A percentile compares a stretch with the other conserved stretches of the same genome.
Conservation (phyloP, 2,797 vertebrate genomes). For the Myotis myotis region DNA sequence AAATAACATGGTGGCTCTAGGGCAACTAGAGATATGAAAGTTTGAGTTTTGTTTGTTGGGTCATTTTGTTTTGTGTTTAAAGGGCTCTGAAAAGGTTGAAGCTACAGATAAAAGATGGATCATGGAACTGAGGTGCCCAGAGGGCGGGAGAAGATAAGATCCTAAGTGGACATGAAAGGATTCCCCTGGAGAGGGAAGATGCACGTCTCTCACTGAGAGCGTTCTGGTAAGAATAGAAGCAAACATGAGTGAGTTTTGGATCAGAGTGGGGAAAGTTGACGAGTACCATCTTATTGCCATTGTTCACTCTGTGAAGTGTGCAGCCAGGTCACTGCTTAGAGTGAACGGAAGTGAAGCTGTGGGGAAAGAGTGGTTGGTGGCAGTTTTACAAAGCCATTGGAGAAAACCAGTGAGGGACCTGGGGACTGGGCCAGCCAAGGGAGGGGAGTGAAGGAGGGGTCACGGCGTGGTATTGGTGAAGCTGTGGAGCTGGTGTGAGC, state of each 20-base stretch:
- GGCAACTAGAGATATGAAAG: neutral
- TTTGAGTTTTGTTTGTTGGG: neutral
- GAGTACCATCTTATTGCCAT: neutral
- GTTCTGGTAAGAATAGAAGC: neutral
- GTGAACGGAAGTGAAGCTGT: neutral
- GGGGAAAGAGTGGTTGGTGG: neutral
- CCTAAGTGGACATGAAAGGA: neutral
- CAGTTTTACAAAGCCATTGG: neutral
- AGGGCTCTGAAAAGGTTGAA: neutral
- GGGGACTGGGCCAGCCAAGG: neutral
- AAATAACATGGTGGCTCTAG: neutral
- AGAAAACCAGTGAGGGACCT: neutral
- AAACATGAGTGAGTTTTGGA: neutral
- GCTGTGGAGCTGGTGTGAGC: neutral
- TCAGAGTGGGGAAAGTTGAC: neutral
- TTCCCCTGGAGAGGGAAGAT: neutral
- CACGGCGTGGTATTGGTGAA: rapidly evolving
- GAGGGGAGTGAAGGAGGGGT: neutral
- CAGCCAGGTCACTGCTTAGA: neutral
- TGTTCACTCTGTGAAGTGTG: neutral
- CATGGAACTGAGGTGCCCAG: neutral
- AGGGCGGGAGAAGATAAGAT: neutral
- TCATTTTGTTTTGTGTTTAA: neutral
- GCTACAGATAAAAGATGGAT: neutral
- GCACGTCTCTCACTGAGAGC: neutral